Base-by-base conservation (phyloP, 2,888 invertebrate species). In the Coenonympha arcania region DNA sequence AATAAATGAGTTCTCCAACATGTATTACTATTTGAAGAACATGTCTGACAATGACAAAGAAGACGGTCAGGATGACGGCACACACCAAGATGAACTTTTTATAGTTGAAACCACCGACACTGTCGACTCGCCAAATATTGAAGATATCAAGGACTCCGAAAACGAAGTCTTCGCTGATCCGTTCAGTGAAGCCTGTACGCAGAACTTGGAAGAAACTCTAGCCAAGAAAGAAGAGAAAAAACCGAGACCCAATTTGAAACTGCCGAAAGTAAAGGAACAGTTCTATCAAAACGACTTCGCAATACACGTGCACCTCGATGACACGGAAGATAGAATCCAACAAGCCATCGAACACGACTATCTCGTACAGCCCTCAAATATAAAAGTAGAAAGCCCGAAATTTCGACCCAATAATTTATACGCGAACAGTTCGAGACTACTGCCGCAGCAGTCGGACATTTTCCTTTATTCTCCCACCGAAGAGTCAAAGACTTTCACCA, bases 1-100 rank as follows among this genome's bases (percentile, higher is more conserved):
- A 90, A 94, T 95, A 88, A 93, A 93, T 73, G 94, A 94, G 74
- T 92, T 95, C 69, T 92, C 93, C 43, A 94, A 91, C 69, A 93
- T 94, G 90, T 95, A 95, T 73, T 92, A 93, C 65, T 94, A 94
- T 73, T 88, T 95, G 65, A 94, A 94, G 76, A 93, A 93, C 57
- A 92, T 94, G 78, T 90, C 90, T 30, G 87, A 88, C 58, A 86
- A 83, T 50, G 79, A 86, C 47, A 87, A 87, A 61, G 89, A 90
- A 55, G 89, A 88, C 34, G 73, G 76, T 1, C 74, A 79, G 34
- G 77, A 80, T 50, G 79, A 90, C 43, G 76, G 80, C 6, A 30
- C 86, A 50, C 79, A 84, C 13, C 71, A 87, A 37, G 75, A 83
- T 48, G 63, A 79, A 59, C 60, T 82, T 26, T 71, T 68, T 72